Evolutionary conservation across 2,888 invertebrate species (phyloP).

Genomic region (Caprella mutica): DNA sequence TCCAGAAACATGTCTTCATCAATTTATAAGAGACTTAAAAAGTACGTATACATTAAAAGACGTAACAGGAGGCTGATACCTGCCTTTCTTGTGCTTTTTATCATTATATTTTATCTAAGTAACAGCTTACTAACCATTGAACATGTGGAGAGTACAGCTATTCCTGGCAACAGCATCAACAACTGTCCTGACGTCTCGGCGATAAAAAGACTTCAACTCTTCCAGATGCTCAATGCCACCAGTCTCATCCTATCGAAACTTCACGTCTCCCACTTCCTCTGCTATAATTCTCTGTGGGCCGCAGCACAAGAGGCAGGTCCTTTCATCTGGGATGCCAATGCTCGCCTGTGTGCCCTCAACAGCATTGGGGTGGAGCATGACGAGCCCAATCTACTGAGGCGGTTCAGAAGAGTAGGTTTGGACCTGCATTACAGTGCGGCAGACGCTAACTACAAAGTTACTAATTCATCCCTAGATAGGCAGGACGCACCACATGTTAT

Average conservation of each 20-base stretch:
- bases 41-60: no score
- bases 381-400: slow-evolving; percentile 44
- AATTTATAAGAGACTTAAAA: no score
- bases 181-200: slow-evolving; percentile 6
- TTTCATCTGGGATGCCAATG: slow-evolving; percentile 48
- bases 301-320: slow-evolving; percentile 46
- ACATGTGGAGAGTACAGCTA: no score
- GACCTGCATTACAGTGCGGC: slow-evolving; percentile 45
- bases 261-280: slow-evolving; percentile 47
- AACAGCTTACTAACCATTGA: no score
- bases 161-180: no score
- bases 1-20: no score
- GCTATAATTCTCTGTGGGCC: slow-evolving; percentile 50
- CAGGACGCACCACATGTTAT: no score
- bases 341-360: slow-evolving; percentile 47
- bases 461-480: slow-evolving; percentile 37
- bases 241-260: slow-evolving; percentile 35
- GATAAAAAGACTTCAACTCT: slow-evolving; percentile 18
- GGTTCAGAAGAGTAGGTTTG: slow-evolving; percentile 44
- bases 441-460: slow-evolving; percentile 45
- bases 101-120: no score
- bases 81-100: no score
- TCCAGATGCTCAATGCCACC: slow-evolving; percentile 14
- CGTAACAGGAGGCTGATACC: no score
- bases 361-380: slow-evolving; percentile 40